A percentile compares a stretch with the other conserved stretches of the same genome.
Evolutionary conservation across 2,113 vertebrate species (phyloP).

Genomic region (Fulmarus glacialis): DNA sequence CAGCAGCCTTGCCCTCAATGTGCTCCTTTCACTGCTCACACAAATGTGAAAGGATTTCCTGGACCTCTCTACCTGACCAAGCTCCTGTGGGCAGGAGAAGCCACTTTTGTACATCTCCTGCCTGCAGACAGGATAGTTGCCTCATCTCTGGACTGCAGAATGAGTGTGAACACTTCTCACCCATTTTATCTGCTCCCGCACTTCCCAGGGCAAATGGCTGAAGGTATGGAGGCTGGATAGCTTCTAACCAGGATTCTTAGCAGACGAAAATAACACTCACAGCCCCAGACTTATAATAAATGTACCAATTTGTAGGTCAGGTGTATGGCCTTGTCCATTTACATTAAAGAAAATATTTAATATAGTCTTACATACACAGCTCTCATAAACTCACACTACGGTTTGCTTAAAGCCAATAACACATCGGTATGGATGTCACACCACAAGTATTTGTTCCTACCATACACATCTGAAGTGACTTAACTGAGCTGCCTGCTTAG

Average conservation of each 20-base stretch:
- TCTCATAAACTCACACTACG: background rate
- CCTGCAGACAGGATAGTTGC: background rate
- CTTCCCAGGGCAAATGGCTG: background rate
- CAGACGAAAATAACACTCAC: background rate
- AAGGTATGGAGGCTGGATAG: background rate
- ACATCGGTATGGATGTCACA: background rate
- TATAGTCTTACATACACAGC: background rate
- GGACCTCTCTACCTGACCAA: background rate
- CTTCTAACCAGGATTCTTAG: background rate
- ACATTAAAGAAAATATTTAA: background rate
- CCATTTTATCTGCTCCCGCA: background rate
- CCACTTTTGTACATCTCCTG: background rate
- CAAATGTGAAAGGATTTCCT: background rate
- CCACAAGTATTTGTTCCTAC: background rate
- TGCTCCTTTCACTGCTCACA: background rate
- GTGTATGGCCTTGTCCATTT: background rate
- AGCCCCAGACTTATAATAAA: background rate
- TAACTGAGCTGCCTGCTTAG: background rate
- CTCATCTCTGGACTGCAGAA: background rate
- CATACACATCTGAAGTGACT: background rate
- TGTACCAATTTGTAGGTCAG: background rate
- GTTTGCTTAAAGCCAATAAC: background rate
- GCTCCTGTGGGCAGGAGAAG: background rate
- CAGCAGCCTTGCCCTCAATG: background rate
- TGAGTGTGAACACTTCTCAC: background rate